phyloP scores from a whole-genome alignment of 1,140 invertebrate species.

The Steinernema khuongi region DNA sequence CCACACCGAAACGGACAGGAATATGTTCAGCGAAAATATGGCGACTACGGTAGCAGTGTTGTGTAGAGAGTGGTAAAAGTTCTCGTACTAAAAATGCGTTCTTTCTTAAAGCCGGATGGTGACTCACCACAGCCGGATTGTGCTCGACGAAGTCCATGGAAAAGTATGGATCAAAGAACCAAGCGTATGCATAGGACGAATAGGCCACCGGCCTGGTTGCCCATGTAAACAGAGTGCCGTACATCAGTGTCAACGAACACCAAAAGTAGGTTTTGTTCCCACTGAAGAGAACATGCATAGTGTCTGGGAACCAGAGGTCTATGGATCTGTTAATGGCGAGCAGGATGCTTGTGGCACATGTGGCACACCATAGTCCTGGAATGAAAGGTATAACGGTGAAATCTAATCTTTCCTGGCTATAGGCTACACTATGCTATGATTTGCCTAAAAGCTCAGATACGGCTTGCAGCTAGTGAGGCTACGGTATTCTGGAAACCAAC shows the following conservation, averaged over 20 bases:
- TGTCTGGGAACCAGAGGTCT: background rate
- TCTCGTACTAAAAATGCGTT: conserved; percentile 4
- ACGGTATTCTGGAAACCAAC: background rate
- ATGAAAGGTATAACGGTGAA: background rate
- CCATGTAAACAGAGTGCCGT: background rate
- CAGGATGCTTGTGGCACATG: conserved; percentile 1
- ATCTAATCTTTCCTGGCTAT: no score
- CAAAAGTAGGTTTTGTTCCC: background rate
- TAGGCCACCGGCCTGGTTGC: background rate
- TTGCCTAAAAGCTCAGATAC: no score
- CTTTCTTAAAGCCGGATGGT: background rate
- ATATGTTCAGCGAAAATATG: background rate
- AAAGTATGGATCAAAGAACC: conserved; percentile 26
- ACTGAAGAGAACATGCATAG: background rate
- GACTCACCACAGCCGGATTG: background rate
- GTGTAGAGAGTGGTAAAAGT: background rate
- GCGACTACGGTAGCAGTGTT: conserved; percentile 10
- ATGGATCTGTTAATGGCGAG: conserved; percentile 6
- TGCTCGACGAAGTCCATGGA: background rate
- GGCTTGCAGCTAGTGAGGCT: no score
- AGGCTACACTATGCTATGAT: no score
- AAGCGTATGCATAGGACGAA: conserved; percentile 9
- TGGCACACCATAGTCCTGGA: background rate
- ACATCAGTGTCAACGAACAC: background rate
- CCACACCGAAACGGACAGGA: background rate